Percentiles rank a stretch among this genome's conserved stretches.
These are phyloP conservation scores for Temnothorax nylanderi DNA, from an alignment of 1,140 invertebrate species.

Conservation along the genomic window DNA sequence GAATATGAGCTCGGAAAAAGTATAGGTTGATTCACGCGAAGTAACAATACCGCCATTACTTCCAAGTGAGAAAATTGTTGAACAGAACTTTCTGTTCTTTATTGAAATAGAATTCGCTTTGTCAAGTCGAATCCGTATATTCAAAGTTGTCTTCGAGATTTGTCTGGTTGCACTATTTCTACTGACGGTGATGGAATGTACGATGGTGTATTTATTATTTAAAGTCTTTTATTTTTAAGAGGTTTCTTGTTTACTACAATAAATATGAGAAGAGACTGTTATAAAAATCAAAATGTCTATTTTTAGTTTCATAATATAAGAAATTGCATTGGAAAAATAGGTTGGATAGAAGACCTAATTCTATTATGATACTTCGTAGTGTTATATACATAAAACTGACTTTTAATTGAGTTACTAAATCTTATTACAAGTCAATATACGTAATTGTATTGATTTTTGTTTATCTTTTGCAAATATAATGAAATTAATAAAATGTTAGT, in stretches of 20 bases:
- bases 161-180: background rate
- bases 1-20: background rate
- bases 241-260: background rate
- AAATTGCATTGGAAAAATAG: background rate
- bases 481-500: background rate
- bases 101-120: constrained; percentile 1
- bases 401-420: constrained; percentile 5
- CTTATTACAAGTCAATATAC: background rate
- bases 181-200: background rate
- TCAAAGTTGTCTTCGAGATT: constrained; percentile 17
- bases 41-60: background rate
- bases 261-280: background rate
- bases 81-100: constrained; percentile 17
- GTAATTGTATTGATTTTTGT: background rate
- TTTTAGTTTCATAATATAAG: background rate
- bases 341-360: background rate
- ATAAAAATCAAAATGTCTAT: background rate
- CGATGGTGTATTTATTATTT: background rate
- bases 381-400: background rate
- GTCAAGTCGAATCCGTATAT: constrained; percentile 9
- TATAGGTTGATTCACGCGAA: background rate
- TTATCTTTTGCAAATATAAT: background rate
- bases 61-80: constrained; percentile 24
- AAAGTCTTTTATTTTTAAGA: background rate
- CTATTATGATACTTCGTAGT: background rate